Evolutionary conservation across 2,113 vertebrate genomes (phyloP).

Genomic region (Toxotes jaculatrix): DNA sequence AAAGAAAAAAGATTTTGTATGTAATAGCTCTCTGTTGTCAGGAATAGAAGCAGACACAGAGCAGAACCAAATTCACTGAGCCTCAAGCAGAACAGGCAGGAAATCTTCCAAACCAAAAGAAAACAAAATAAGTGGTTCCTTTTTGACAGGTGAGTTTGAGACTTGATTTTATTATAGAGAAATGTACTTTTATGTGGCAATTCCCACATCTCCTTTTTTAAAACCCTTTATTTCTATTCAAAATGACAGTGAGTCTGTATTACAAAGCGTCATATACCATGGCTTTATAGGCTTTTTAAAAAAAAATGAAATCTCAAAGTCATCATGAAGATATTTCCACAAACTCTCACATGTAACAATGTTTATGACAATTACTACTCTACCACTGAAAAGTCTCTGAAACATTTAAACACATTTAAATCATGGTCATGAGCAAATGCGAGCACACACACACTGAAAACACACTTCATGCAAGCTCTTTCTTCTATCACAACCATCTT

Average conservation of each 20-base stretch:
- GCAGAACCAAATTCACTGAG: constrained; percentile 5
- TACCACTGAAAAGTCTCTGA: background rate
- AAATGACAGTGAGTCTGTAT: background rate
- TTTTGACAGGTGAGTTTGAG: constrained; percentile 15
- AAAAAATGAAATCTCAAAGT: background rate
- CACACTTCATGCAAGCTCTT: background rate
- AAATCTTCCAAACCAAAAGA: constrained; percentile 43
- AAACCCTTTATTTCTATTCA: background rate
- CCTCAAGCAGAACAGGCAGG: background rate
- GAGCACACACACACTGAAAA: background rate
- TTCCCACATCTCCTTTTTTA: background rate
- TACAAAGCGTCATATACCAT: background rate
- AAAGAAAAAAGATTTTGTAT: background rate
- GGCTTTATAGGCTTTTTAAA: background rate
- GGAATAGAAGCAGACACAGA: constrained; percentile 7
- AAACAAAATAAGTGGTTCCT: constrained; percentile 22
- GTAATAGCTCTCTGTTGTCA: constrained; percentile 8
- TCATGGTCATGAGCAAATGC: background rate
- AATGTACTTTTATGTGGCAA: background rate
- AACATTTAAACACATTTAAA: background rate
- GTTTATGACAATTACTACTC: background rate
- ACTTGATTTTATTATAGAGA: constrained; percentile 8
- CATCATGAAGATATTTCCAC: background rate
- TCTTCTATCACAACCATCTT: background rate
- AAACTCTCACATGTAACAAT: background rate